A percentile compares a stretch with the other conserved stretches of the same genome.
Evolutionary conservation across 2,888 invertebrate species (phyloP).

Genomic region (Cheilosia grossa): DNA sequence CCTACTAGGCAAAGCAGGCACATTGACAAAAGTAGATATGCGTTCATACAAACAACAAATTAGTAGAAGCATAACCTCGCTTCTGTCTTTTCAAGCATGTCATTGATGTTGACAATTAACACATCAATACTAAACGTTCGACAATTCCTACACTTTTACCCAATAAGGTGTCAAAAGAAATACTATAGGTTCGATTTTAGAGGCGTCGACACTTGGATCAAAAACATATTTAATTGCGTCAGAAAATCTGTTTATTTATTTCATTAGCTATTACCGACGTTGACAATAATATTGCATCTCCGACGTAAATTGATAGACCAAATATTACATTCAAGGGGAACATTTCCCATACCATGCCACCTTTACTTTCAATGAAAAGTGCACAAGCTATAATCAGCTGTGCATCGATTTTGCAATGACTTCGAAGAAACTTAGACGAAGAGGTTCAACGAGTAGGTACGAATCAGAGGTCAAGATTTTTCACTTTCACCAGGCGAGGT

Average conservation of each 20-base stretch:
- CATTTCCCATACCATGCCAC: not conserved
- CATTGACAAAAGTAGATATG: too few species aligned
- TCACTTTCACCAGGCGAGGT: conserved; percentile 53
- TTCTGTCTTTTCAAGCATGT: not conserved
- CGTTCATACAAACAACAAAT: too few species aligned
- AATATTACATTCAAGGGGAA: conserved; percentile 23
- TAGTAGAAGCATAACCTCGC: too few species aligned
- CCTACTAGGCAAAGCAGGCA: too few species aligned
- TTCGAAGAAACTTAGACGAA: conserved; percentile 27
- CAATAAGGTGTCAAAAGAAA: not conserved
- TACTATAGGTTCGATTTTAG: not conserved
- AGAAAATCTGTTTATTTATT: not conserved
- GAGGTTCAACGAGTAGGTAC: conserved; percentile 18
- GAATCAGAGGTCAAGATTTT: conserved; percentile 67
- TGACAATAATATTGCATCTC: not conserved
- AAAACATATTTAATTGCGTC: not conserved
- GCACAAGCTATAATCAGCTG: conserved; percentile 28
- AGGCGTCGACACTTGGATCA: not conserved
- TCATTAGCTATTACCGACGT: not conserved
- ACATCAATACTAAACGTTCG: conserved; percentile 1
- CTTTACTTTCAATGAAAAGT: conserved; percentile 48
- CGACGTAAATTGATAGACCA: not conserved
- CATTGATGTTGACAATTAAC: conserved; percentile 9
- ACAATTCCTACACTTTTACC: not conserved
- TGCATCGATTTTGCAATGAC: conserved; percentile 39